Base-by-base conservation (phyloP, 2,113 vertebrate species). In the Australoheros scitulus region DNA sequence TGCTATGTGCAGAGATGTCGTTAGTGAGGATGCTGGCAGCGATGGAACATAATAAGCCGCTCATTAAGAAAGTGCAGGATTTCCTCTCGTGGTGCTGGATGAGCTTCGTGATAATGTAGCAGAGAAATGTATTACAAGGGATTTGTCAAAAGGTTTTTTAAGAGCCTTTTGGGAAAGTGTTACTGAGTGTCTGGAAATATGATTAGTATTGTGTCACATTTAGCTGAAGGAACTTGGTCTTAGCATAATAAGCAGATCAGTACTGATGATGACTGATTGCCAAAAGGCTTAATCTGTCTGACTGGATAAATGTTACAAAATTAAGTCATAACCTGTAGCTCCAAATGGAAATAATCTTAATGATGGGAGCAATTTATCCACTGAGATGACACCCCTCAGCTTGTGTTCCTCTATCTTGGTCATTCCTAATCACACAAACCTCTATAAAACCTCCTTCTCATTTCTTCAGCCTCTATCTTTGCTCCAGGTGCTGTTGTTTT, bases 1-100 rank as follows among this genome's bases (percentile, higher is more conserved):
- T 93, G 90, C 88, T 90, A 43, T 78, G 68, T 88, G 86, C 87
- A 83, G 7, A 64, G 70, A 75, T 59, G 87, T 50, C 43, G 55
- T 79, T 61, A 87, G 79, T 2, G 68, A 87, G 57, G 84, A 82
- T 11, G 90, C 83, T 83, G 91, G 80, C 80, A 81, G 87, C 61
- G 15, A 50, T 50, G 64, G 29, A 82, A 84, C 80, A 65, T 50
- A 83, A 89, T 60, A 47, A 83, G 84, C 83, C 29, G 4, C 80
- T 91, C 77, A 83, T 87, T 89, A 88, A 65, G 84, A 57, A 82
- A 57, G 57, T 18, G 60, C 9, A 76, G 72, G 80, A 78, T 86
- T 81, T 77, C 72, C 65, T 84, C 43, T 74, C n/a, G 60, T 26
- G 3, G 75, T 10, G 24, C 41, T 60, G 34, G 72, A 34, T 52